Evolutionary conservation across 2,888 invertebrate genomes (phyloP).

Genomic region (Nectonema munidae): DNA sequence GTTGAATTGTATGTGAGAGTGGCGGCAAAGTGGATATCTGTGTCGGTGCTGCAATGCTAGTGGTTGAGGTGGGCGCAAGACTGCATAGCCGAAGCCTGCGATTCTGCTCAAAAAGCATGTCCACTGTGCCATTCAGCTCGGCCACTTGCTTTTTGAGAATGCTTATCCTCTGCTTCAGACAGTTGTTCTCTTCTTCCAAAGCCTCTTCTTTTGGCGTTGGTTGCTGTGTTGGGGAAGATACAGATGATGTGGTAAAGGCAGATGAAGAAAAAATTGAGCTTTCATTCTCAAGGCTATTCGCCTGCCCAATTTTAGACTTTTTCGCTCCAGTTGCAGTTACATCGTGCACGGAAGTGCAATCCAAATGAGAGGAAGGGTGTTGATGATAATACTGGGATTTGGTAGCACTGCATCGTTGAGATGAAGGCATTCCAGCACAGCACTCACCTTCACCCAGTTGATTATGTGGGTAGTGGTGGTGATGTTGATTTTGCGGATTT

Average conservation of each 20-base stretch:
- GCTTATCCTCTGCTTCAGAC: conserved; percentile 6
- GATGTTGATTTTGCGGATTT: no score
- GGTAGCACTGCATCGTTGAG: not conserved
- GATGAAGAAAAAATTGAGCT: not conserved
- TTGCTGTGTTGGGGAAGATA: not conserved
- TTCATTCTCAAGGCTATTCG: no score
- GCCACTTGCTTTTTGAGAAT: conserved; percentile 9
- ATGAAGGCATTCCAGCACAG: not conserved
- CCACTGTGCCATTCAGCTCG: conserved; percentile 10
- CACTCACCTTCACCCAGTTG: no score
- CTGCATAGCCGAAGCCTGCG: conserved; percentile 9
- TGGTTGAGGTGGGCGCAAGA: no score
- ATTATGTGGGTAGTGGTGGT: no score
- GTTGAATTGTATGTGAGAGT: no score
- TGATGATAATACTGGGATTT: not conserved
- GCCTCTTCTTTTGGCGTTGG: conserved; percentile 2
- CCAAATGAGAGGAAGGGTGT: not conserved
- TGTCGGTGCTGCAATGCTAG: no score
- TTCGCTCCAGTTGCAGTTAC: not conserved
- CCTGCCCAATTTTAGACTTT: not conserved
- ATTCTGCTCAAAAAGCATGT: conserved; percentile 10
- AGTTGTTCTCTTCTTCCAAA: conserved; percentile 7
- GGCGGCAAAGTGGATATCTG: no score
- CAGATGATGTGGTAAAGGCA: not conserved
- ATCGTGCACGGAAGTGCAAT: not conserved